Conservation (phyloP, 2,113 vertebrate species). For the Cryptotis parvus region DNA sequence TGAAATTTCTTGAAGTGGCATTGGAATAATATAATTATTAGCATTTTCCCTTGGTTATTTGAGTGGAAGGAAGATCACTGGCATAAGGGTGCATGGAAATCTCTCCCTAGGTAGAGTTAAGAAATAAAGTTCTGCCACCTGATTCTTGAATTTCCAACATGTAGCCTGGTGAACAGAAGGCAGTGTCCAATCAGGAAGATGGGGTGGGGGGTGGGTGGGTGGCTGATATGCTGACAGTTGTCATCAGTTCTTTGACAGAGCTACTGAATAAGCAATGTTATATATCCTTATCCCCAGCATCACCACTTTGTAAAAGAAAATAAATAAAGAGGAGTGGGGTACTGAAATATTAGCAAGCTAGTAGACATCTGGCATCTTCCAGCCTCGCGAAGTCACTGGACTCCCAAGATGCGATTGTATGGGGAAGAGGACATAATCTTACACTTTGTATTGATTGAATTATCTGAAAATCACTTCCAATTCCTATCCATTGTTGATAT, state of each 20-base stretch:
- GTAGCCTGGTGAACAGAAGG: background rate
- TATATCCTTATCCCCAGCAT: background rate
- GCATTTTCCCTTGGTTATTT: background rate
- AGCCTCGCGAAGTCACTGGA: background rate
- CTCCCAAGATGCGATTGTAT: background rate
- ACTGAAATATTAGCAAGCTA: constrained; percentile 70
- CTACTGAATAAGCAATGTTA: background rate
- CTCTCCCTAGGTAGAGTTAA: background rate
- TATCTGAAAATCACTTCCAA: constrained; percentile 31
- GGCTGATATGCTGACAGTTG: constrained; percentile 18
- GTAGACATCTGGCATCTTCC: constrained; percentile 60
- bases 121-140: constrained; percentile 13
- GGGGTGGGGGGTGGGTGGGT: too few relatives aligned
- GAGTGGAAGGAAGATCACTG: background rate
- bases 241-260: constrained; percentile 49
- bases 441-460: constrained; percentile 23
- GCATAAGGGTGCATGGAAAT: background rate
- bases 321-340: constrained; percentile 39
- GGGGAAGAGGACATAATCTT: background rate
- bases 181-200: background rate
- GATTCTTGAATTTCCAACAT: background rate
- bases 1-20: constrained; percentile 1
- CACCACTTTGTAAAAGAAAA: constrained; percentile 73
- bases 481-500: background rate
- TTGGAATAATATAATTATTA: background rate